Evolutionary conservation across 1,140 invertebrate species (phyloP), one percentile per base, ranked within the genome.

Genomic region (Bactericera cockerelli): DNA sequence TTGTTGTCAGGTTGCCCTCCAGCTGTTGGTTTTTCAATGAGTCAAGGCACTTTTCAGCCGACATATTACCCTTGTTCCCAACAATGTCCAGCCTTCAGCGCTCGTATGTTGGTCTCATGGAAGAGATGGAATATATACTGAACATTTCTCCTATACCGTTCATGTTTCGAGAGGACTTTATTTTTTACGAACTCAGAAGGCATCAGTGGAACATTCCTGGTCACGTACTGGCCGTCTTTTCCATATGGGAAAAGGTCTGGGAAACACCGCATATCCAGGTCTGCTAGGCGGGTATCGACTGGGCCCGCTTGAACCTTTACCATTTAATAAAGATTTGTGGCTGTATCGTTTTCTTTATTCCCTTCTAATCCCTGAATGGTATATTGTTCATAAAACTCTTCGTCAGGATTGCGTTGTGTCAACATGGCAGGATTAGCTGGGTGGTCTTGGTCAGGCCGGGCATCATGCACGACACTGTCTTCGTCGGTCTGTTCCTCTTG

Each of bases 61-160:
- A 65, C n/a, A 36, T 36, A 68, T 67, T 16, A 67, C 54, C 61
- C 67, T 69, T 55, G 68, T 53, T 63, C 64, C 66, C 56, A 68
- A 65, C 62, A 56, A 69, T 57, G 68, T 26, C 67, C 65, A 42
- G 56, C 57, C 49, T 60, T 66, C 6, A 69, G 56, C 62, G 67
- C 63, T 22, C 67, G 61, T 22, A 65, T 65, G 42, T 65, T 67
- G 39, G 55, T 26, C 58, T 69, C 62, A 62, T 67, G 62, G 16
- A 67, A 58, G n/a, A 68, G 60, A 63, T 60, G 67, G 49, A 69
- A 68, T 16, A 67, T 21, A 59, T 67, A 68, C 61, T 68, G 66
- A 28, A 65, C 59, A 64, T 68, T 66, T 49, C 63, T 59, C 55
- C 67, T 57, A 62, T 63, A 69, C 61, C 62, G 4, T 49, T 3